Conservation (phyloP, 2,888 invertebrate genomes). For the Corythucha ciliata region DNA sequence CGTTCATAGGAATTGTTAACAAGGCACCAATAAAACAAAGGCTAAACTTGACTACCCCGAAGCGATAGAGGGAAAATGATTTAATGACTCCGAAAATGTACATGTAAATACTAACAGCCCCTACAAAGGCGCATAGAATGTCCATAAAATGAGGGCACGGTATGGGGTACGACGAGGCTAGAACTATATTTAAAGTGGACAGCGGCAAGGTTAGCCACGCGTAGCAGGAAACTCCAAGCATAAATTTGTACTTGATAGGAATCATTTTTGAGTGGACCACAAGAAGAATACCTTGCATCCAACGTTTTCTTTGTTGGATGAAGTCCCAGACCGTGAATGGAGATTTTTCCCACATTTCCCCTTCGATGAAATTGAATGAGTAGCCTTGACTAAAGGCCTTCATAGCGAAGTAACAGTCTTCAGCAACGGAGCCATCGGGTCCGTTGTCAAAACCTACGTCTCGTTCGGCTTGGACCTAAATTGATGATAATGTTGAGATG, state of each 20-base stretch:
- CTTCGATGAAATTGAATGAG: constrained; percentile 90
- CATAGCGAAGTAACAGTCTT: constrained; percentile 97
- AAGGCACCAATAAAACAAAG: constrained; percentile 77
- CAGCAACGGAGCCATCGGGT: constrained; percentile 92
- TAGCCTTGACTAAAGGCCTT: constrained; percentile 83
- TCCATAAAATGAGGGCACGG: constrained; percentile 76
- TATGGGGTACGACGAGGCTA: constrained; percentile 79
- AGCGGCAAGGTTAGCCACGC: constrained; percentile 94
- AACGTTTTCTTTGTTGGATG: constrained; percentile 89
- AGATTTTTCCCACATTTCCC: constrained; percentile 98
- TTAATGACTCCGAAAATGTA: constrained; percentile 96
- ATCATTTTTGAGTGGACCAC: constrained; percentile 81
- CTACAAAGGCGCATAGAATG: constrained; percentile 80
- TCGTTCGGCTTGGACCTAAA: constrained; percentile 78
- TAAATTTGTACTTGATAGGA: constrained; percentile 65
- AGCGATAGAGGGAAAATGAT: constrained; percentile 82
- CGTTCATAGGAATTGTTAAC: constrained; percentile 84
- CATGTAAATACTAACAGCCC: constrained; percentile 93
- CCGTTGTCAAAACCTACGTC: constrained; percentile 93
- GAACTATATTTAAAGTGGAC: constrained; percentile 77
- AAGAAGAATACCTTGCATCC: constrained; percentile 85
- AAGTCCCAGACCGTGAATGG: constrained; percentile 93
- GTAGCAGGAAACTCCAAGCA: constrained; percentile 81
- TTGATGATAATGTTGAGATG: constrained; percentile 32
- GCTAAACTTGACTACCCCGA: constrained; percentile 67